phyloP scores from a whole-genome alignment of 2,888 invertebrate genomes.

The Eledona agricola region DNA sequence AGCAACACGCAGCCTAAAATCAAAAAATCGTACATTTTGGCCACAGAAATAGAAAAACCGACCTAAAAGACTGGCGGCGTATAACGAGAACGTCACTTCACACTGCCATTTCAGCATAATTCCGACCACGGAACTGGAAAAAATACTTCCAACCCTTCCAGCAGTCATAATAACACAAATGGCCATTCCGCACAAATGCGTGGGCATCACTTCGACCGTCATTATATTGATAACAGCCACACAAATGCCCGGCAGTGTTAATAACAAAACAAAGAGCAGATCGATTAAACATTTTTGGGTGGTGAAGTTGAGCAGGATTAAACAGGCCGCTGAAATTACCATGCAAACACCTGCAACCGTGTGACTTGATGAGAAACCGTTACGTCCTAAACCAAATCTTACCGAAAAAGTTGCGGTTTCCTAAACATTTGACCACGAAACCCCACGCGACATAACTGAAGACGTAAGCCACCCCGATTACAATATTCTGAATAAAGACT shows the following conservation, averaged over 20 bases:
- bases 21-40: slow-evolving; percentile 8
- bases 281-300: slow-evolving; percentile 44
- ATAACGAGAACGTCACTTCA: slow-evolving; percentile 33
- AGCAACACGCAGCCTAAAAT: slow-evolving; percentile 36
- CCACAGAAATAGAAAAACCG: slow-evolving; percentile 16
- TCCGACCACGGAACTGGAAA: slow-evolving; percentile 39
- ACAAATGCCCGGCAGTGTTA: slow-evolving; percentile 48
- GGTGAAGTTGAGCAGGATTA: slow-evolving; percentile 40
- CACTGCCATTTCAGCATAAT: slow-evolving; percentile 40
- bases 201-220: slow-evolving; percentile 40
- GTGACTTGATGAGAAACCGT: not conserved
- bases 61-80: slow-evolving; percentile 36
- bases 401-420: slow-evolving; percentile 39
- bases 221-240: slow-evolving; percentile 47
- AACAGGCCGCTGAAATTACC: slow-evolving; percentile 33
- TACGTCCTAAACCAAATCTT: slow-evolving; percentile 13
- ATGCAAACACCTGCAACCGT: slow-evolving; percentile 39
- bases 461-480: slow-evolving; percentile 41
- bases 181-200: slow-evolving; percentile 38
- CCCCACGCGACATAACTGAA: slow-evolving; percentile 35
- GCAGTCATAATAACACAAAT: slow-evolving; percentile 37
- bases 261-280: slow-evolving; percentile 45
- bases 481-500: slow-evolving; percentile 43
- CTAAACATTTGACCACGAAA: slow-evolving; percentile 33
- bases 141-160: slow-evolving; percentile 40